Percentiles rank a stretch among this genome's conserved stretches.
phyloP scores from a whole-genome alignment of 64 coral and sea anemone genomes.

The Montipora sp. region DNA sequence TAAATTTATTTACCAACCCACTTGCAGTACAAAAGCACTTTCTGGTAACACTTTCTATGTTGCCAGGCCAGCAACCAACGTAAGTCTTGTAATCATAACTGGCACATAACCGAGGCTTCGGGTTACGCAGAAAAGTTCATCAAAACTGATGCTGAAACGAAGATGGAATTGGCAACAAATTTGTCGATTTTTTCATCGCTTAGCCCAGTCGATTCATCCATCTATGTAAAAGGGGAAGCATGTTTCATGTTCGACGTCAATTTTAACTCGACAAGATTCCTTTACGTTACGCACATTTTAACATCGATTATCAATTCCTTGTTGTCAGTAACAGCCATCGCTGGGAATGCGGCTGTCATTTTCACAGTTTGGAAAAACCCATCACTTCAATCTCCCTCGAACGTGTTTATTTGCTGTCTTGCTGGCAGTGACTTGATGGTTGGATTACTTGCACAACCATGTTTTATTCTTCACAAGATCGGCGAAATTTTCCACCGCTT shows the following conservation, averaged over 20 bases:
- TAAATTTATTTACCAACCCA: too few relatives aligned
- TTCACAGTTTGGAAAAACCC: conserved; percentile 24
- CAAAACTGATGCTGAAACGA: not conserved
- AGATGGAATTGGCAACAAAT: not conserved
- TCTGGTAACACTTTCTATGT: too few relatives aligned
- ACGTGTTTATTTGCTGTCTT: conserved; percentile 46
- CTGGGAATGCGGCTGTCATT: conserved; percentile 43
- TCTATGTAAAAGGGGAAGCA: not conserved
- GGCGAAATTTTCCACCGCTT: conserved; percentile 21
- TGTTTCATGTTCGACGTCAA: conserved; percentile 17
- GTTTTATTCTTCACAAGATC: conserved; percentile 42
- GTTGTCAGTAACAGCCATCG: not conserved
- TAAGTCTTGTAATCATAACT: too few relatives aligned
- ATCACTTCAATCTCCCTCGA: conserved; percentile 40
- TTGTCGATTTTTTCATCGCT: not conserved
- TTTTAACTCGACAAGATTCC: conserved; percentile 5
- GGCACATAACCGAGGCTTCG: too few relatives aligned
- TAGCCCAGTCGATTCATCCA: not conserved
- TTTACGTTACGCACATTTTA: conserved; percentile 19
- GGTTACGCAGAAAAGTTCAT: too few relatives aligned
- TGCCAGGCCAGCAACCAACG: too few relatives aligned
- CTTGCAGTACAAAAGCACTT: too few relatives aligned
- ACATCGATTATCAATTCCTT: conserved; percentile 17
- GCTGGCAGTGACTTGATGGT: conserved; percentile 57
- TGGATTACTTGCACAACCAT: conserved; percentile 50